A percentile compares a stretch with the other conserved stretches of the same genome.
Conservation (phyloP, 2,113 vertebrate species). For the Corvus cornix region DNA sequence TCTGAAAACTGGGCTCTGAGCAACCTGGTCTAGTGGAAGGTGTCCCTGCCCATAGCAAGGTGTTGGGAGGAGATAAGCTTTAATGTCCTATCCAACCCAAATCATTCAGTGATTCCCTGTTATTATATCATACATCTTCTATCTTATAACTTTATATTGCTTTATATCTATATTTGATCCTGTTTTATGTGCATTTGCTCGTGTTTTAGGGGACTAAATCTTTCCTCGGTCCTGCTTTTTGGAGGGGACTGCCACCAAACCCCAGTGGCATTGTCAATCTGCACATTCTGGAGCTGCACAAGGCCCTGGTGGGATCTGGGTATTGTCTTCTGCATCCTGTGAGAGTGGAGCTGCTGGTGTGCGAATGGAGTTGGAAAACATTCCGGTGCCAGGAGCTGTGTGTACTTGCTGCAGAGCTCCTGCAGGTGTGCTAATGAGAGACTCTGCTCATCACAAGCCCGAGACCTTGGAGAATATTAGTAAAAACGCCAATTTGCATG, state of each 20-base stretch:
- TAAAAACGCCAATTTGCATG: conserved; percentile 59
- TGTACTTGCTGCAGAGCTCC: not conserved
- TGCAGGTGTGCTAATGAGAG: conserved; percentile 54
- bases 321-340: not conserved
- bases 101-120: not conserved
- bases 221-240: not conserved
- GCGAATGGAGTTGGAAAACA: not conserved
- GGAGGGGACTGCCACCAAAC: not conserved
- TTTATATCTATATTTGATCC: not conserved
- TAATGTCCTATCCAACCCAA: not conserved
- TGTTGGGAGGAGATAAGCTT: not conserved
- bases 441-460: conserved; percentile 29
- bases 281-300: not conserved
- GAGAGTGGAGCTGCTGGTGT: not conserved
- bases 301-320: not conserved
- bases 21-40: not conserved
- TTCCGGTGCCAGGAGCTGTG: not conserved
- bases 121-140: not conserved
- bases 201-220: not conserved
- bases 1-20: not conserved
- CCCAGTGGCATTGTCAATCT: accelerated
- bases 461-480: conserved; percentile 44
- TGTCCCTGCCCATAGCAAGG: not conserved
- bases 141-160: not conserved
- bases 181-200: not conserved